Conservation (phyloP, 2,113 vertebrate species). For the Lophius piscatorius region DNA sequence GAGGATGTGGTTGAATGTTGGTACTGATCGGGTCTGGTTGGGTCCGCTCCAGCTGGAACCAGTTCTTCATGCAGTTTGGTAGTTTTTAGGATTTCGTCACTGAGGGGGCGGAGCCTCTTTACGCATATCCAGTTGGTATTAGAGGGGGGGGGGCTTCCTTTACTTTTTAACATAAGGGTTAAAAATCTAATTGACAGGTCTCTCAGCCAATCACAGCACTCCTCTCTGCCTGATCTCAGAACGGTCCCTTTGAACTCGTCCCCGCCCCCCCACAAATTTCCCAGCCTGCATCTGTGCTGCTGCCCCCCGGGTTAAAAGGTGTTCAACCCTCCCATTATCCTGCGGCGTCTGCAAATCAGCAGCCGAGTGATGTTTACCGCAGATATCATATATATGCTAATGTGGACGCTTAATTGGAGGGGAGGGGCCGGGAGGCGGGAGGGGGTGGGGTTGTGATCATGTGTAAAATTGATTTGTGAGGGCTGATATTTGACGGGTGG, state of each 20-base stretch:
- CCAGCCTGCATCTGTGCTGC: conserved; percentile 90
- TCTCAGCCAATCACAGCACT: conserved; percentile 11
- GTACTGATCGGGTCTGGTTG: no score
- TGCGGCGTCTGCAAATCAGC: conserved; percentile 90
- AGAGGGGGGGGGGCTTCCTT: no score
- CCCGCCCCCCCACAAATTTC: conserved; percentile 78
- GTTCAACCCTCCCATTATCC: conserved; percentile 96
- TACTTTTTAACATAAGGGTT: no score
- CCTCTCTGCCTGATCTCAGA: no score
- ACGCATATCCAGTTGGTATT: no score
- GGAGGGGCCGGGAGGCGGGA: conserved; percentile 91
- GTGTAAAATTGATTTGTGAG: conserved; percentile 99
- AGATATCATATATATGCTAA: conserved; percentile 99
- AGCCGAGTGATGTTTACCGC: conserved; percentile 95
- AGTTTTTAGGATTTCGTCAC: no score
- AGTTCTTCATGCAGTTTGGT: no score
- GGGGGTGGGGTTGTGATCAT: conserved; percentile 90
- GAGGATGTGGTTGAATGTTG: no score
- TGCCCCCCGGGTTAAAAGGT: conserved; percentile 93
- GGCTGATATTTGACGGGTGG: conserved; percentile 92
- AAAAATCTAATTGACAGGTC: neutral
- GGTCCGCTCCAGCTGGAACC: no score
- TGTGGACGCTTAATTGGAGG: conserved; percentile 94
- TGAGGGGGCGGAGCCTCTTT: no score
- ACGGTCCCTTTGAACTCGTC: conserved; percentile 17